Percentiles rank a stretch among this genome's conserved stretches.
phyloP scores from a whole-genome alignment of 2,797 vertebrate species.

The Anguilla pacifica region DNA sequence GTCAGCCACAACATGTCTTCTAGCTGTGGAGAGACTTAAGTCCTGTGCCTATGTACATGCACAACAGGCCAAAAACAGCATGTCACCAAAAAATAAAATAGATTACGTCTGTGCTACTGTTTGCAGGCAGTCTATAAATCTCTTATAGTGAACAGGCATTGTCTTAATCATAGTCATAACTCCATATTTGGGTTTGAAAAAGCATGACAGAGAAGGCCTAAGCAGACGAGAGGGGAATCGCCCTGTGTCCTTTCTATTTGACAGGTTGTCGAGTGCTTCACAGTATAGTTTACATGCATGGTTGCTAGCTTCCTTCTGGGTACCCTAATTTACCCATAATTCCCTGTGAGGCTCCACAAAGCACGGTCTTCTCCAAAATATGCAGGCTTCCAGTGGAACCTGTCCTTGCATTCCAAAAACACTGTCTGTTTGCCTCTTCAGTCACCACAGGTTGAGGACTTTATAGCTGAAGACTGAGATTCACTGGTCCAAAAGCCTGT shows the following conservation, averaged over 20 bases:
- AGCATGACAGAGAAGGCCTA: not conserved
- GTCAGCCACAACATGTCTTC: not conserved
- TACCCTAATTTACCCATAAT: not conserved
- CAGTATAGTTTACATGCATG: not conserved
- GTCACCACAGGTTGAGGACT: not conserved
- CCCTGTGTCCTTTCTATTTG: not conserved
- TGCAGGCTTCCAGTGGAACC: not conserved
- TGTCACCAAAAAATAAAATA: not conserved
- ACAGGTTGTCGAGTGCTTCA: not conserved
- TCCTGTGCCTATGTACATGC: not conserved
- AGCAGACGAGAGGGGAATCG: not conserved
- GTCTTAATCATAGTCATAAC: not conserved
- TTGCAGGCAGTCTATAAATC: not conserved
- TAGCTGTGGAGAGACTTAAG: not conserved
- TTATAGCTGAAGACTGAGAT: not conserved
- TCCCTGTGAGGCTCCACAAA: not conserved
- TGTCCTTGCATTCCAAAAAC: not conserved
- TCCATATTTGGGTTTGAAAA: not conserved
- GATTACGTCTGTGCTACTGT: not conserved
- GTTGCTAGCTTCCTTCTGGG: not conserved
- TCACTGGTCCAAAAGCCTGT: not conserved
- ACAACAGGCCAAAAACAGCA: not conserved
- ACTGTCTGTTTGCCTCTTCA: not conserved
- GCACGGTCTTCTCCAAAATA: not conserved
- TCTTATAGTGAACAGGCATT: not conserved